Conservation (phyloP, 2,113 vertebrate species). For the Pelusios castaneus region DNA sequence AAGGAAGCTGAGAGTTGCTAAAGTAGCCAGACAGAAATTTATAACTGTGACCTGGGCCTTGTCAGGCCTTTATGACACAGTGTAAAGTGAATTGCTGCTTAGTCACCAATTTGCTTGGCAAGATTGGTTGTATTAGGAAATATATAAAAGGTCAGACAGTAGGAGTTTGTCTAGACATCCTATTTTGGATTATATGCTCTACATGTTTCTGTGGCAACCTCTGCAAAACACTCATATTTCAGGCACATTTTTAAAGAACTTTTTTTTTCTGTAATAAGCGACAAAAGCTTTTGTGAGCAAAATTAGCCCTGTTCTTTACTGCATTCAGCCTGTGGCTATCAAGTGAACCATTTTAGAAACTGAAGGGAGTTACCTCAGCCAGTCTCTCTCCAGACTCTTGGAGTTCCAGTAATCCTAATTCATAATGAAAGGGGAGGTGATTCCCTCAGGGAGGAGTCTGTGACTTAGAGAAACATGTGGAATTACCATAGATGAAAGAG, state of each 20-base stretch:
- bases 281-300: neutral
- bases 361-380: neutral
- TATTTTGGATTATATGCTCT: conserved; percentile 76
- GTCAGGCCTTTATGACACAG: conserved; percentile 74
- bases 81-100: conserved; percentile 78
- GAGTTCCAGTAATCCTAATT: fast-evolving
- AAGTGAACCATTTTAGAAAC: neutral
- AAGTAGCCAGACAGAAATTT: conserved; percentile 79
- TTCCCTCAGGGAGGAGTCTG: neutral
- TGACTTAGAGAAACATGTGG: neutral
- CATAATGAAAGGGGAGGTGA: neutral
- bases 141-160: conserved; percentile 83
- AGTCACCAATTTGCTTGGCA: conserved; percentile 82
- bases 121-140: conserved; percentile 77
- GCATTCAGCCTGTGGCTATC: fast-evolving
- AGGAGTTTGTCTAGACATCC: conserved; percentile 85
- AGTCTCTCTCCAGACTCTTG: neutral
- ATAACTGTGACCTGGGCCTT: conserved; percentile 77
- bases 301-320: conserved; percentile 9
- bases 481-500: neutral
- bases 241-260: conserved; percentile 56
- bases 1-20: conserved; percentile 65
- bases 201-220: conserved; percentile 74
- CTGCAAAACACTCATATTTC: conserved; percentile 73
- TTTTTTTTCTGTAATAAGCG: conserved; percentile 24